Conservation (phyloP, 2,113 vertebrate species). For the Lagopus muta region DNA sequence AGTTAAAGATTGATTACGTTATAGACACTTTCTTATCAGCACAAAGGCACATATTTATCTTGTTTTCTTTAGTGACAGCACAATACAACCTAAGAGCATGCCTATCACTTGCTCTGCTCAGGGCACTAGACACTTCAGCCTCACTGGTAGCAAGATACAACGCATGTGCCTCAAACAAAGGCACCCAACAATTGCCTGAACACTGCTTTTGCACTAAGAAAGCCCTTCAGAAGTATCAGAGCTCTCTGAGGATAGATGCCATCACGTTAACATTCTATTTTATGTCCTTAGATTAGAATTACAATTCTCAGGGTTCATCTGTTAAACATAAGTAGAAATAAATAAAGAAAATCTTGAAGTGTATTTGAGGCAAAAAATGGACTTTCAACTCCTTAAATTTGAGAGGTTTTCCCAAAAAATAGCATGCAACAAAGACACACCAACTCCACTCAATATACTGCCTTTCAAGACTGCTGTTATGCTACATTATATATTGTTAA, state of each 20-base stretch:
- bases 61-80: not conserved
- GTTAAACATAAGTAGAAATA: not conserved
- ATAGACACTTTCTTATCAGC: not conserved
- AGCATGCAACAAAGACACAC: not conserved
- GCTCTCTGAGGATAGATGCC: not conserved
- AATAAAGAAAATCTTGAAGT: not conserved
- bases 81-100: not conserved
- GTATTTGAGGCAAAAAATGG: not conserved
- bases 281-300: not conserved
- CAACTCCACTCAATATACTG: not conserved
- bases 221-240: not conserved
- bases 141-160: not conserved
- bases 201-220: not conserved
- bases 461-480: not conserved
- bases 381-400: not conserved
- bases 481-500: not conserved
- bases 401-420: not conserved
- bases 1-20: not conserved
- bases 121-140: not conserved
- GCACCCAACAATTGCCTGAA: not conserved
- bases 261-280: not conserved
- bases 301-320: not conserved
- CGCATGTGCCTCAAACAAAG: not conserved
- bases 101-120: not conserved
- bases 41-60: not conserved